Evolutionary conservation across 92 coral and sea anemone genomes (phyloP).

Genomic region (Parazoanthus swiftii): DNA sequence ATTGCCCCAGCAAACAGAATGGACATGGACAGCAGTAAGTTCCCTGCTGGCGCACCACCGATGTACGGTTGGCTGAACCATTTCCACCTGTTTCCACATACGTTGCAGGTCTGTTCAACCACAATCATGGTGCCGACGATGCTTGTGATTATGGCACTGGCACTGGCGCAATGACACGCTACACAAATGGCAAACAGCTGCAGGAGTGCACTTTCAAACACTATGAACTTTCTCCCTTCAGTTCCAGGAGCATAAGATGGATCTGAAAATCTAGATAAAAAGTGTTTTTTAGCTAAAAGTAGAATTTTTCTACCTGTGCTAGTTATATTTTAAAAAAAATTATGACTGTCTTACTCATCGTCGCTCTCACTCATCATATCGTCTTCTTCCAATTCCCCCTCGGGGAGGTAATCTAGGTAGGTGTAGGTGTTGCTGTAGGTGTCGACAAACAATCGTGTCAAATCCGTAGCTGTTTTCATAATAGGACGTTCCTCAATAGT

Average conservation of each 20-base stretch:
- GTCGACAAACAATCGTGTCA: too few relatives aligned
- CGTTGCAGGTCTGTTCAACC: conserved; percentile 27
- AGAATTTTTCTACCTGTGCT: background rate
- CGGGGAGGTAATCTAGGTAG: background rate
- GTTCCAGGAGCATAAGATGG: conserved; percentile 13
- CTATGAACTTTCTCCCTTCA: conserved; percentile 46
- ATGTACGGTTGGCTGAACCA: conserved; percentile 30
- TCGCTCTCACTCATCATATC: conserved; percentile 6
- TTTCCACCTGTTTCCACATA: conserved; percentile 34
- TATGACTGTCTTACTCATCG: background rate
- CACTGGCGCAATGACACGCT: conserved; percentile 24
- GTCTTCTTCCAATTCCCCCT: background rate
- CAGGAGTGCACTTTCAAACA: conserved; percentile 42
- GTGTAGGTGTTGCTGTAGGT: background rate
- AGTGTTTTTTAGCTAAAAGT: background rate
- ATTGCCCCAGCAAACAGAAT: conserved; percentile 44
- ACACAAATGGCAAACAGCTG: conserved; percentile 43
- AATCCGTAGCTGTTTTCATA: too few relatives aligned
- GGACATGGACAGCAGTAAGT: conserved; percentile 16
- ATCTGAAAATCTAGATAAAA: conserved; percentile 21
- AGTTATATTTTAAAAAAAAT: too few relatives aligned
- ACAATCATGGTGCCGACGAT: conserved; percentile 37
- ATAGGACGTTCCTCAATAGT: too few relatives aligned
- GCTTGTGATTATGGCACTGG: conserved; percentile 25
- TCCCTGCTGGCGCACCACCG: conserved; percentile 21